Evolutionary conservation across 1,140 invertebrate species (phyloP).

Genomic region (Conus ventricosus): DNA sequence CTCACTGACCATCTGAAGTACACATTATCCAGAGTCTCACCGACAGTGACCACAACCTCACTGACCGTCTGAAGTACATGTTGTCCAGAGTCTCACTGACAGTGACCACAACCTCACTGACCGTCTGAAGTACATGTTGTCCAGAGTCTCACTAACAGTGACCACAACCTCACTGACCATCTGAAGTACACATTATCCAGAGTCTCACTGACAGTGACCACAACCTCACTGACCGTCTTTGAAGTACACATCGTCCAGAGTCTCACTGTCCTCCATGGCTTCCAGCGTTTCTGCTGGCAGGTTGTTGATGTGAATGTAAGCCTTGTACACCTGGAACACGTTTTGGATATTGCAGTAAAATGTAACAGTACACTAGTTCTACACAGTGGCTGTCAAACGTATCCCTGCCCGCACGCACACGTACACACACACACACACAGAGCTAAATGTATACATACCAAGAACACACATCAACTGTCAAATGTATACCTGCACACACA

Average conservation of each 20-base stretch:
- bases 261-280: slow-evolving; percentile 2
- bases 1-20: no score
- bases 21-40: no score
- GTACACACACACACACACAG: neutral
- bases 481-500: neutral
- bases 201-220: neutral
- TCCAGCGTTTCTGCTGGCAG: neutral
- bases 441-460: neutral
- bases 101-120: no score
- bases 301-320: slow-evolving; percentile 10
- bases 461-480: neutral
- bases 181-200: slow-evolving; percentile 21
- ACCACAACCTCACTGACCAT: neutral
- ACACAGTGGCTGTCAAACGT: no score
- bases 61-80: no score
- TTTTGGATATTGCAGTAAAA: neutral
- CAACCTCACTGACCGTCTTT: neutral
- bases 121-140: no score
- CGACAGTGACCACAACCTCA: no score
- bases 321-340: slow-evolving; percentile 31
- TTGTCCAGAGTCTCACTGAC: no score
- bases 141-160: neutral
- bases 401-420: neutral
- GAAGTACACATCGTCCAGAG: slow-evolving; percentile 17
- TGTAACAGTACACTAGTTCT: no score